Evolutionary conservation across 2,113 vertebrate genomes (phyloP).

Genomic region (Xiphophorus maculatus): DNA sequence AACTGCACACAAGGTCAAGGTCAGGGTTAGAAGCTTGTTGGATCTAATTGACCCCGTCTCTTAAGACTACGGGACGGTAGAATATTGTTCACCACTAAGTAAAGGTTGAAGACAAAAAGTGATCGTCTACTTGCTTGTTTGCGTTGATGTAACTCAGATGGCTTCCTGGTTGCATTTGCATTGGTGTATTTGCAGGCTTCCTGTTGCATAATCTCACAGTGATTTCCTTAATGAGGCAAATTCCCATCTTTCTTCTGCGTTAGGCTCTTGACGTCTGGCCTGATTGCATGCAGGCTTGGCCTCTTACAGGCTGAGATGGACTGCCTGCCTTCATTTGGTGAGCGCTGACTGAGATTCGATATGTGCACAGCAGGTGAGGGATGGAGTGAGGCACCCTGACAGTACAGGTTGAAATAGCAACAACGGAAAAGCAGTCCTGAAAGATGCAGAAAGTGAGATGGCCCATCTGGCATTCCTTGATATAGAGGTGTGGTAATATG

Average conservation of each 20-base stretch:
- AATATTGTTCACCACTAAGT: background rate
- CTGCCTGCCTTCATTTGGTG: slow-evolving; percentile 74
- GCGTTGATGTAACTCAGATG: slow-evolving; percentile 22
- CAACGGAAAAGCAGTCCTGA: slow-evolving; percentile 19
- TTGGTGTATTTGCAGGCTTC: slow-evolving; percentile 43
- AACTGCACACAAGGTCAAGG: too few relatives aligned
- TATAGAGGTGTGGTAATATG: slow-evolving; percentile 15
- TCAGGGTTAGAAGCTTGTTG: too few relatives aligned
- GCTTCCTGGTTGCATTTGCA: slow-evolving; percentile 27
- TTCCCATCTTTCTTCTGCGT: slow-evolving; percentile 44
- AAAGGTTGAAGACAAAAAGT: slow-evolving; percentile 15
- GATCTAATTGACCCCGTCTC: too few relatives aligned
- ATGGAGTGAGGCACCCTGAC: slow-evolving; percentile 58
- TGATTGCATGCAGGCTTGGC: slow-evolving; percentile 55
- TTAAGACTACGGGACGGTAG: too few relatives aligned
- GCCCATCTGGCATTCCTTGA: background rate
- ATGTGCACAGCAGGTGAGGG: slow-evolving; percentile 45
- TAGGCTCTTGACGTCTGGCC: slow-evolving; percentile 48
- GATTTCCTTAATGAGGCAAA: slow-evolving; percentile 56
- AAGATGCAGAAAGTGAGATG: slow-evolving; percentile 32
- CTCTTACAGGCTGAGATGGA: slow-evolving; percentile 47
- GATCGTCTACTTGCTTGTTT: slow-evolving; percentile 6
- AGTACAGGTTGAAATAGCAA: slow-evolving; percentile 12
- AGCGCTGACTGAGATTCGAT: slow-evolving; percentile 70
- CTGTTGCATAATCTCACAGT: slow-evolving; percentile 40